These are phyloP conservation scores for Phrynocephalus forsythii DNA, from an alignment of 2,797 vertebrate species.

Conservation along the genomic window DNA sequence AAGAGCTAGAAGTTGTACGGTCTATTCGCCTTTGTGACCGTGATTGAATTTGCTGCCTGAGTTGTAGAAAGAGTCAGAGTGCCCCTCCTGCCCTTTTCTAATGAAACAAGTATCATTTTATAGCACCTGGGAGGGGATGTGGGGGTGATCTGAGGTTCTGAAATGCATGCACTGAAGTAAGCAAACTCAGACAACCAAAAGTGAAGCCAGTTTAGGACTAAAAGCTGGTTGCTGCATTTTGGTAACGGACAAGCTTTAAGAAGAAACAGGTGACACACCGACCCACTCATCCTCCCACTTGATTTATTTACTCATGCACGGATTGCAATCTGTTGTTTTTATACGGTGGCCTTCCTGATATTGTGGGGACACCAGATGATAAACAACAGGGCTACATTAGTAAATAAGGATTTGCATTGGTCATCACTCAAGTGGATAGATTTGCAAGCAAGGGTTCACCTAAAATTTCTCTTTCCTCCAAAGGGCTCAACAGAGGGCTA, in stretches of 20 bases:
- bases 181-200: background rate
- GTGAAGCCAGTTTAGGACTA: background rate
- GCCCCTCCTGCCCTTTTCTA: conserved; percentile 22
- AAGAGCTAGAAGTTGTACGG: background rate
- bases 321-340: background rate
- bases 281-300: background rate
- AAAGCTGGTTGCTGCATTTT: background rate
- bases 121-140: background rate
- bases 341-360: background rate
- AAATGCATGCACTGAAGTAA: background rate
- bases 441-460: background rate
- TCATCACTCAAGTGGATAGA: background rate
- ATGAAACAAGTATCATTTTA: conserved; percentile 17
- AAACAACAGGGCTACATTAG: background rate
- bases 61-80: conserved; percentile 8
- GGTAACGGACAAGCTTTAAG: background rate
- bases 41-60: conserved; percentile 30
- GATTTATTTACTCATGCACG: background rate
- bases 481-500: background rate
- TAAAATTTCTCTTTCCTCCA: background rate
- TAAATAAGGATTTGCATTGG: background rate
- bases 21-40: conserved; percentile 22
- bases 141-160: background rate
- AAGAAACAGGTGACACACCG: background rate
- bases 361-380: background rate